Conservation (phyloP, 2,888 invertebrate genomes). For the Epicampocera succincta region DNA sequence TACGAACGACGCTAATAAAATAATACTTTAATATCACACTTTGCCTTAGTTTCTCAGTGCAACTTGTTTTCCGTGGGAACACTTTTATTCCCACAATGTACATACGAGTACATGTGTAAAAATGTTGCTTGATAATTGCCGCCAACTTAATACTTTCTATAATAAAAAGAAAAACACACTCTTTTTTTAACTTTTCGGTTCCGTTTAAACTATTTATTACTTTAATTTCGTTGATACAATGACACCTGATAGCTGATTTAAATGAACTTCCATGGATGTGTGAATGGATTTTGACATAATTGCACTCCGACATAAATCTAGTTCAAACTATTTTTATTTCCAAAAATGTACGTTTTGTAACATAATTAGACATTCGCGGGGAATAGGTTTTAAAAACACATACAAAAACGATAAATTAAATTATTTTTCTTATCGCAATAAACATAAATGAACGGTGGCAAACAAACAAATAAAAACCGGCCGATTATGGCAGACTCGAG, state of each 20-base stretch:
- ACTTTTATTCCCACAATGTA: too few species aligned
- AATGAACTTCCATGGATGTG: background rate
- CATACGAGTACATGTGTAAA: too few species aligned
- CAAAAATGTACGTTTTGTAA: constrained; percentile 17
- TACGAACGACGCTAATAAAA: too few species aligned
- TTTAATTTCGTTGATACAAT: constrained; percentile 10
- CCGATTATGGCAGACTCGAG: background rate
- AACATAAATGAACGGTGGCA: constrained; percentile 38
- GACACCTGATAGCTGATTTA: constrained; percentile 13
- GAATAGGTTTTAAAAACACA: background rate
- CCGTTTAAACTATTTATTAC: constrained; percentile 2
- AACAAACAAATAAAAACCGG: constrained; percentile 15
- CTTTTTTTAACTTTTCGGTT: background rate
- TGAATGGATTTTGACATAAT: constrained; percentile 40
- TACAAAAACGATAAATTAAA: constrained; percentile 15
- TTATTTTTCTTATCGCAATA: constrained; percentile 42
- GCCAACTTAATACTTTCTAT: background rate
- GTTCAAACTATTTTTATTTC: background rate
- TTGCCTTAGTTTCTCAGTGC: too few species aligned
- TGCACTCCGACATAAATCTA: constrained; percentile 10
- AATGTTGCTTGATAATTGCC: too few species aligned
- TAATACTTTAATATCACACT: too few species aligned
- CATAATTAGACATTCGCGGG: constrained; percentile 20
- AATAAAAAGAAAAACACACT: background rate
- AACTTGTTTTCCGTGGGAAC: too few species aligned